These are phyloP conservation scores for Abrostola triplasia DNA, from an alignment of 2,888 invertebrate species.

Conservation along the genomic window DNA sequence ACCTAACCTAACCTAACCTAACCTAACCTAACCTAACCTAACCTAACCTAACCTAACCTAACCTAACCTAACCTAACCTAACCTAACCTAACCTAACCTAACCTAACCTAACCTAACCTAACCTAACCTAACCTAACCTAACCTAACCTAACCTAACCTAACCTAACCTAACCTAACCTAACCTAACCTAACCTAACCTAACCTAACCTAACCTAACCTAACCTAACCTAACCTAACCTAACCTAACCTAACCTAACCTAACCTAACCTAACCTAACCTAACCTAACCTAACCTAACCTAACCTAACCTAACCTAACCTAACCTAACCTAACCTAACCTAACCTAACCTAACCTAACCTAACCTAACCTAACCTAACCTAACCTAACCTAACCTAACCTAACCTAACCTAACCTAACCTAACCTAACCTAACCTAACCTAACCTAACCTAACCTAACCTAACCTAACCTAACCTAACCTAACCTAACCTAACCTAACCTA, in stretches of 20 bases:
- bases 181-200: slow-evolving; percentile 29
- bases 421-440: slow-evolving; percentile 29
- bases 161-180: slow-evolving; percentile 23
- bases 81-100: slow-evolving; percentile 33
- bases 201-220: slow-evolving; percentile 24
- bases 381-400: slow-evolving; percentile 15
- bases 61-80: slow-evolving; percentile 39
- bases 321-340: slow-evolving; percentile 13
- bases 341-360: neutral
- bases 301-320: slow-evolving; percentile 29
- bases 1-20: too few species aligned
- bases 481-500: slow-evolving; percentile 17
- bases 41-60: too few species aligned
- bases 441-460: slow-evolving; percentile 11
- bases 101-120: slow-evolving; percentile 50
- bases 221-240: slow-evolving; percentile 27
- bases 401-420: slow-evolving; percentile 24
- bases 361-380: slow-evolving; percentile 14
- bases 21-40: too few species aligned
- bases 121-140: slow-evolving; percentile 52
- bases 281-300: slow-evolving; percentile 22
- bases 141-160: slow-evolving; percentile 39
- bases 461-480: slow-evolving; percentile 16
- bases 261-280: slow-evolving; percentile 26
- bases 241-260: slow-evolving; percentile 37